Evolutionary conservation across 2,113 vertebrate species (phyloP), one percentile per base, ranked within the genome.

Genomic region (Heterotis niloticus): DNA sequence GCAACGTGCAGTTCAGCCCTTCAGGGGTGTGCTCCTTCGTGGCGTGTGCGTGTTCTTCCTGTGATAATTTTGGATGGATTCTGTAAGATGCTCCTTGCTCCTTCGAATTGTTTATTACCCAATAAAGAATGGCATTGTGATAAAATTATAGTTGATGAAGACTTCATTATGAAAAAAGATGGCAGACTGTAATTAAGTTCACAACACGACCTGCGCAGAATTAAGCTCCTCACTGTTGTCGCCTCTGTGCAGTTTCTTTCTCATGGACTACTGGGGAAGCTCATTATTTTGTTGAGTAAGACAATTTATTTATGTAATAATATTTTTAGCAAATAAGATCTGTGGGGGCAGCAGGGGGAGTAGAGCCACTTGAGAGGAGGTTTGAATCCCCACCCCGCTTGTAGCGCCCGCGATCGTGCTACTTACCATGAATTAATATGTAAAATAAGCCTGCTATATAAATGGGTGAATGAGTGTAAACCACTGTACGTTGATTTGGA

Each of bases 121-220:
- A 28, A 57, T 44, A 44, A 44, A 44, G 34, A 44, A 44, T 2
- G 34, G 7, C 34, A 44, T 44, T 60, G 29, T 78, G 67, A 78
- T 78, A 71, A 70, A 70, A 78, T 69, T 54, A 12, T 4, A 57
- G 5, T 18, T 57, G 20, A 20, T 3, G 0, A 70, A 67, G 17
- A 59, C 67, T 78, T 71, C 62, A 57, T 68, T 68, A 78, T 28
- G 26, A 78, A 57, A 57, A 78, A 57, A 23, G 12, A 34, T 18
- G 34, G 51, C 65, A 18, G 52, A 62, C 20, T 78, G 16, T 69
- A 66, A 78, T 78, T 78, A 78, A 78, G 64, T 51, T 69, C 65
- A 5, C 24, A 68, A 34, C 16, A 20, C 24, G 26, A 65, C 52
- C 65, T 18, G 57, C 4, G 64, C 51, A 77, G 24, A 59, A 17